Evolutionary conservation across 2,888 invertebrate genomes (phyloP).

Genomic region (Ecliptopera silaceata): DNA sequence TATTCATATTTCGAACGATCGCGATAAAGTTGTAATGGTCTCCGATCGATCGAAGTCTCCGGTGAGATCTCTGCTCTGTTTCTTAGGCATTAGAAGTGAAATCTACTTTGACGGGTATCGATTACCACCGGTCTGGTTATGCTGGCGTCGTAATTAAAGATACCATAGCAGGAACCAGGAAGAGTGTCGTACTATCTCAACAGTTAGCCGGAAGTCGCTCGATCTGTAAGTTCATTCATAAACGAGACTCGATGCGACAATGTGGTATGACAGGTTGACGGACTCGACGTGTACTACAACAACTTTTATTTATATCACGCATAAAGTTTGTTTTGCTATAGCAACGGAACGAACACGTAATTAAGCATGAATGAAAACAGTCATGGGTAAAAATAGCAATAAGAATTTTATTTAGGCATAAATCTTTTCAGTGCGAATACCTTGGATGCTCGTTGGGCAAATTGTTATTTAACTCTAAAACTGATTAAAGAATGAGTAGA

Average conservation of each 20-base stretch:
- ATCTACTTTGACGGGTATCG: slow-evolving; percentile 37
- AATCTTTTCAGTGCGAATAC: too few species aligned
- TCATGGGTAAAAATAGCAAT: slow-evolving; percentile 76
- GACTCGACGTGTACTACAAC: slow-evolving; percentile 43
- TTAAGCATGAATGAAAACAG: slow-evolving; percentile 78
- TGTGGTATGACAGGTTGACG: slow-evolving; percentile 70
- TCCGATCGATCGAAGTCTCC: slow-evolving; percentile 54
- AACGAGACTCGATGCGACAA: slow-evolving; percentile 73
- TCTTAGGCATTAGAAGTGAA: slow-evolving; percentile 43
- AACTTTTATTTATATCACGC: slow-evolving; percentile 55
- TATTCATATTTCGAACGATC: slow-evolving; percentile 80
- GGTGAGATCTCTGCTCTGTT: slow-evolving; percentile 58
- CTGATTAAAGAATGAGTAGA: too few species aligned
- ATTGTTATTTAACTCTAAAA: too few species aligned
- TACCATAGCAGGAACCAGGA: slow-evolving; percentile 82
- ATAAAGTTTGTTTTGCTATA: slow-evolving; percentile 56
- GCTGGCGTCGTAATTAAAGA: slow-evolving; percentile 77
- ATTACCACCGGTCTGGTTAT: slow-evolving; percentile 62
- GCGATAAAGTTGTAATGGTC: slow-evolving; percentile 72
- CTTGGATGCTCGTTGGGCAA: too few species aligned
- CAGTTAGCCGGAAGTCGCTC: slow-evolving; percentile 81
- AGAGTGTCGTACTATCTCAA: slow-evolving; percentile 83
- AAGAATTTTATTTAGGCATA: slow-evolving; percentile 54
- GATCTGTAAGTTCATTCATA: slow-evolving; percentile 83
- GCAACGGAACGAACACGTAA: slow-evolving; percentile 54